phyloP scores from a whole-genome alignment of 2,797 vertebrate genomes.

The Lophura swinhoii region DNA sequence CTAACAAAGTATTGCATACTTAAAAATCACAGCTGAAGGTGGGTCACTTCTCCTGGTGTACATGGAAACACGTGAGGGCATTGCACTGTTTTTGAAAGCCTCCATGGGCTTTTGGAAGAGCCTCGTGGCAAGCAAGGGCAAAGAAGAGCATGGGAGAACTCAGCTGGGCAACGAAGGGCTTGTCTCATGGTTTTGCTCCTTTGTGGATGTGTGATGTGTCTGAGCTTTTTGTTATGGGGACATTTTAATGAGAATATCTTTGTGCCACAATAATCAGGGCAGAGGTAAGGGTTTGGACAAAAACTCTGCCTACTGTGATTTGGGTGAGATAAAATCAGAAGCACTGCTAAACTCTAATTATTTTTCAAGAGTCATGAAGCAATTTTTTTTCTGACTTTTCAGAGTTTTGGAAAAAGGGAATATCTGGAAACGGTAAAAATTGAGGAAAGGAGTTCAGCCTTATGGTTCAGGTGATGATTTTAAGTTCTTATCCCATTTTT shows the following conservation, averaged over 20 bases:
- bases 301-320: neutral
- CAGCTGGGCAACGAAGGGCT: neutral
- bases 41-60: neutral
- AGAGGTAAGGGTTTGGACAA: neutral
- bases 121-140: neutral
- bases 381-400: neutral
- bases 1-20: neutral
- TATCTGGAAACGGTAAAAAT: neutral
- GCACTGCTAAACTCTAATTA: neutral
- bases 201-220: neutral
- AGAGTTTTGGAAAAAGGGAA: neutral
- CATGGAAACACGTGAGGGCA: neutral
- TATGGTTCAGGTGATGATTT: neutral
- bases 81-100: neutral
- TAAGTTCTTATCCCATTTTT: neutral
- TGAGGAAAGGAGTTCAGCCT: neutral
- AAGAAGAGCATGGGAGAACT: neutral
- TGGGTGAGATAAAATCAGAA: neutral
- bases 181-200: neutral
- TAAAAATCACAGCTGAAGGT: neutral
- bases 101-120: neutral
- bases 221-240: neutral
- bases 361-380: neutral
- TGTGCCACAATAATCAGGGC: neutral
- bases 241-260: too few relatives aligned